Evolutionary conservation across 2,113 vertebrate genomes (phyloP).

Genomic region (Odobenus rosmarus): DNA sequence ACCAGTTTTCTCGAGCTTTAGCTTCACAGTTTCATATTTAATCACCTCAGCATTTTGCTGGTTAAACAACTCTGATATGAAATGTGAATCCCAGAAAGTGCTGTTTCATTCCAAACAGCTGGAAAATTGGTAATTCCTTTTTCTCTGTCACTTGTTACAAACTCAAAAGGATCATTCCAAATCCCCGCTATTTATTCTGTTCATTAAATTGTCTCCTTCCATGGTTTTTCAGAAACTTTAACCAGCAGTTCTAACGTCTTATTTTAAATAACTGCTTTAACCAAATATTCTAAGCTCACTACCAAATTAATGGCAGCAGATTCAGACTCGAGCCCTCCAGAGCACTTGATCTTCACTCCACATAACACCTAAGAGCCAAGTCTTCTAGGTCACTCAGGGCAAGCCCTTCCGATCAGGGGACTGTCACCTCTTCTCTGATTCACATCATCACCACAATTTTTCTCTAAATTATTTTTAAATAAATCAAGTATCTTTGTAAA

Average conservation of each 20-base stretch:
- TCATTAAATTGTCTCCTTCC: background rate
- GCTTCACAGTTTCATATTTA: background rate
- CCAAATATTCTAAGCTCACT: background rate
- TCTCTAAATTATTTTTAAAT: conserved; percentile 45
- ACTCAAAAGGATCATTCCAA: background rate
- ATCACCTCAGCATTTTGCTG: conserved; percentile 23
- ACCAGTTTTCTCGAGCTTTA: background rate
- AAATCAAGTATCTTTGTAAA: background rate
- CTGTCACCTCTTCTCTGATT: background rate
- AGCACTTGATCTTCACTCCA: background rate
- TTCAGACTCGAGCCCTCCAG: background rate
- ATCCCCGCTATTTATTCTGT: background rate
- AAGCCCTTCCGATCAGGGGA: too few species aligned
- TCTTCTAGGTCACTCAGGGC: background rate
- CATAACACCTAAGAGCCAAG: accelerated
- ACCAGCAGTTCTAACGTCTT: background rate
- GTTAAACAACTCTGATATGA: background rate
- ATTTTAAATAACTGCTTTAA: background rate
- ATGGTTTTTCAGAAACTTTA: background rate
- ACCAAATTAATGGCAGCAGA: background rate
- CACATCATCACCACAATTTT: background rate
- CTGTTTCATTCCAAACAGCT: background rate
- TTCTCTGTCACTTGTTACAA: background rate
- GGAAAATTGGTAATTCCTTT: background rate
- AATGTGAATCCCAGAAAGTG: conserved; percentile 22